Base-by-base conservation (phyloP, 2,113 vertebrate species). In the Alaudala cheleensis region DNA sequence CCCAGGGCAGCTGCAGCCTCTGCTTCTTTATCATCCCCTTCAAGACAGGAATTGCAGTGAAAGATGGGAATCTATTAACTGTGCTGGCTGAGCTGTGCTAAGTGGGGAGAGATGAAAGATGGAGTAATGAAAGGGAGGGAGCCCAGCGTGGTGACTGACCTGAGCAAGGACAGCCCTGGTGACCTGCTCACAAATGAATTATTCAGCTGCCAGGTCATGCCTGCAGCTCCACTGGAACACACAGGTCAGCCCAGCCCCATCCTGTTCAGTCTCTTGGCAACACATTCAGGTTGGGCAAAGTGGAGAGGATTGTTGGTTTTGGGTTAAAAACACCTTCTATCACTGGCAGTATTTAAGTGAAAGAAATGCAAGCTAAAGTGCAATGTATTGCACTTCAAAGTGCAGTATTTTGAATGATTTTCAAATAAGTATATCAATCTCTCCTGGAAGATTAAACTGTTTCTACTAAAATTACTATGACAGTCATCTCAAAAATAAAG, bases 301-400 rank as follows among this genome's bases (percentile, higher is more conserved):
- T 20, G 20, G 21, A 33, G 22, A 45, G 42, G 12, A 34, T 6
- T 61, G 10, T 14, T 70, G 5, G 4, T 7, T 2, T 0, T 34
- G 25, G 29, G 14, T 76, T 74, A 42, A 70, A 70, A 58, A 5
- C 12, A 19, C 5, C 19, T 84, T 64, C 2, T 45, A 34, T 37
- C 11, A 17, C 6, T 12, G 45, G 37, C 11, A 39, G 28, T 18
- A 39, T 25, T 80, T 22, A 51, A 53, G 57, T 29, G 21, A 77
- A 81, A 56, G 76, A 90, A 93, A 60, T 6, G 24, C 17, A 40
- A 37, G 47, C 24, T 23, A 21, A 31, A 34, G 39, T 17, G 44
- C 28, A 64, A 50, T 44, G 15, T 50, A 28, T 9, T 42, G 28
- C 29, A 56, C 12, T 54, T 28, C 11, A 10, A 64, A 65, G 23